These are phyloP conservation scores for Ceryle rudis DNA, from an alignment of 2,797 vertebrate species.

Conservation along the genomic window DNA sequence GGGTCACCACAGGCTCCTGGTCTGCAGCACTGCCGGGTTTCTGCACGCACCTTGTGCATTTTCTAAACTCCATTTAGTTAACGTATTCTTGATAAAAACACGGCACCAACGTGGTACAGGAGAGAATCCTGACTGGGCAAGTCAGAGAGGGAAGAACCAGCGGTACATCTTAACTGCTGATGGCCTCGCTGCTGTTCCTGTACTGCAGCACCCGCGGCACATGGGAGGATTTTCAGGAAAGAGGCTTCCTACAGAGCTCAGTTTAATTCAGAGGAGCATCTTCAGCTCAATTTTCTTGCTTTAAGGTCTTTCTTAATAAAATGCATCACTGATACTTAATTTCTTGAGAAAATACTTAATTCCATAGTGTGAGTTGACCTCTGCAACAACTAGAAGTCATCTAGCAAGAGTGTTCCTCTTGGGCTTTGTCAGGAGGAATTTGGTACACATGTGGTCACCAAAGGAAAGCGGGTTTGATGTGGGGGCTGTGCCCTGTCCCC, in stretches of 20 bases:
- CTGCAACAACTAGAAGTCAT: neutral
- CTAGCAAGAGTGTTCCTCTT: neutral
- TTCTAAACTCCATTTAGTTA: neutral
- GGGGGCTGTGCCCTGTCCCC: neutral
- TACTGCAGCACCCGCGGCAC: neutral
- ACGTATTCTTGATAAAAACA: neutral
- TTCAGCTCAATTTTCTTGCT: neutral
- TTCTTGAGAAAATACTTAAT: neutral
- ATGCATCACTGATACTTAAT: neutral
- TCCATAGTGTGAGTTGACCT: neutral
- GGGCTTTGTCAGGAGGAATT: neutral
- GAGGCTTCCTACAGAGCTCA: neutral
- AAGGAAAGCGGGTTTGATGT: neutral
- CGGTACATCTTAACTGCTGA: neutral
- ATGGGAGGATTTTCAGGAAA: neutral
- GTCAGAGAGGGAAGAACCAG: neutral
- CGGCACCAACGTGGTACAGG: accelerated
- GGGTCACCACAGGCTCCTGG: neutral
- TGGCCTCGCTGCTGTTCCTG: neutral
- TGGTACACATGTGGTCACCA: neutral
- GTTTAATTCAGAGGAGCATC: neutral
- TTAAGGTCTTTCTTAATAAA: neutral
- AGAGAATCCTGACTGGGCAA: neutral
- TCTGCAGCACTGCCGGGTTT: neutral
- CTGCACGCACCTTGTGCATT: accelerated